Evolutionary conservation across 2,888 invertebrate species (phyloP), one percentile per base, ranked within the genome.

Genomic region (Scaptomyza reducta): DNA sequence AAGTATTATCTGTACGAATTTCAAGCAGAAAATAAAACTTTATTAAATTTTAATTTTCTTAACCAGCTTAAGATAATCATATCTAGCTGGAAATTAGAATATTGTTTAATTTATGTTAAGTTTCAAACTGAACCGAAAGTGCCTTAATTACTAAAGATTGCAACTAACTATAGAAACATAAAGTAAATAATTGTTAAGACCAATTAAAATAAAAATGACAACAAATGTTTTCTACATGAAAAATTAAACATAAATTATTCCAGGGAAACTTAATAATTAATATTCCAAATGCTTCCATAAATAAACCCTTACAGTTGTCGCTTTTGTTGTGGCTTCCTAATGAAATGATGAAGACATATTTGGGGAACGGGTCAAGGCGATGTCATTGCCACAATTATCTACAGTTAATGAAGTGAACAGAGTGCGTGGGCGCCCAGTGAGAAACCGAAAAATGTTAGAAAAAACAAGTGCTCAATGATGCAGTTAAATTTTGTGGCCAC

Each of bases 331-430:
- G 7, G 14, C 13, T 18, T 25, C 7, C 38, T 64, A 61, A 74
- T 55, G 31, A 55, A 27, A 47, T 41, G 35, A 38, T 33, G 74
- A 71, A 76, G 68, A 72, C 72, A 45, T 75, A 56, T 44, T 46
- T 14, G 14, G 7, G 49, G 54, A 40, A 29, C 11, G 58, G 59
- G 64, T 44, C 64, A 54, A 49, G 62, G 56, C 56, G 53, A 65
- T 14, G 50, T 56, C 41, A 80, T 75, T 75, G 65, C 53, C 50
- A 27, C 46, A 69, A 80, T 81, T 86, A 77, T 77, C 63, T 53
- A 47, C 58, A 62, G 75, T n/a, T 57, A 55, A 69, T 87, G 65
- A 59, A 74, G 74, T 53, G 55, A 76, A 60, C 67, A 42, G 13
- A 33, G 40, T 56, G 59, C 56, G 64, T 60, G 53, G 61, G 55